Evolutionary conservation across 2,113 vertebrate species (phyloP).

Genomic region (Bubalus kerabau): DNA sequence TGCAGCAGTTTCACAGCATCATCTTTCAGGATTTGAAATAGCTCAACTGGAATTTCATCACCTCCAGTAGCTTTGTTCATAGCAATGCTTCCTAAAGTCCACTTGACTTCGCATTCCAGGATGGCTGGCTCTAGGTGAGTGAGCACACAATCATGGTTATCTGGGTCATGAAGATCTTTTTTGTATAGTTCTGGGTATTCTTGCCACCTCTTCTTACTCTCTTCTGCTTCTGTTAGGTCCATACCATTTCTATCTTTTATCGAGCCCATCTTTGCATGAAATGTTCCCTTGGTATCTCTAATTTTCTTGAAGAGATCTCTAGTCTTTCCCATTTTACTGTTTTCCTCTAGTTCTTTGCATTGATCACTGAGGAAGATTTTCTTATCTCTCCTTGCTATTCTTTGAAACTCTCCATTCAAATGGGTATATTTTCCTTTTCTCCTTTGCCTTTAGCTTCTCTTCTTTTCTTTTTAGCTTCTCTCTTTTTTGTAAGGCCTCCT

Average conservation of each 20-base stretch:
- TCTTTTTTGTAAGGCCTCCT: neutral
- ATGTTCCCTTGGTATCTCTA: neutral
- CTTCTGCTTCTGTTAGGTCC: neutral
- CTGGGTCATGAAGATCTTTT: neutral
- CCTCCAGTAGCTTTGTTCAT: neutral
- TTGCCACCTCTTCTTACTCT: neutral
- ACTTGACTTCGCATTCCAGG: neutral
- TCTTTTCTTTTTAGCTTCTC: neutral
- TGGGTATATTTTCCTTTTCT: neutral
- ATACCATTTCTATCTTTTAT: neutral
- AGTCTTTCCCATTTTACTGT: neutral
- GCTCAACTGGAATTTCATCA: neutral
- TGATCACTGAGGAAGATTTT: neutral
- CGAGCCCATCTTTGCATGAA: neutral
- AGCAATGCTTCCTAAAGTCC: neutral
- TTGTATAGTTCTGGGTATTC: neutral
- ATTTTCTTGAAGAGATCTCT: neutral
- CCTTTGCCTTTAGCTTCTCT: neutral
- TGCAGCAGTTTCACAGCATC: neutral
- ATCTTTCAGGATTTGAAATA: neutral
- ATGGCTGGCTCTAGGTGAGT: neutral
- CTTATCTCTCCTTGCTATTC: neutral
- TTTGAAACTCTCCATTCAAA: neutral
- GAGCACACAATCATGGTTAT: neutral
- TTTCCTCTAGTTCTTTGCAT: neutral